Conservation (phyloP, 1,140 invertebrate genomes). For the Bombyx mandarina region DNA sequence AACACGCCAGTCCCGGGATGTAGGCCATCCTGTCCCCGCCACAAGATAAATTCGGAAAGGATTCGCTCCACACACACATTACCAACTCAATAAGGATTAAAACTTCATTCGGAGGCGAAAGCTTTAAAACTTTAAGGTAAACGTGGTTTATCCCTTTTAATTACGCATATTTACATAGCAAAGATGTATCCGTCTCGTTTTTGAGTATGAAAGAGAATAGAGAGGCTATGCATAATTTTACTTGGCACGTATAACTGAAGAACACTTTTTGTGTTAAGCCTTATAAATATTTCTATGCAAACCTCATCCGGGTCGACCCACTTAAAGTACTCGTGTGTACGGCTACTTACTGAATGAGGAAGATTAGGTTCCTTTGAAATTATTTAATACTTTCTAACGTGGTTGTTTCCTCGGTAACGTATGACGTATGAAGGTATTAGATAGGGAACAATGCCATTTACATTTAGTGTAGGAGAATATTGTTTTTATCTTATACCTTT, state of each 20-base stretch:
- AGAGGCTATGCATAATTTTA: constrained; percentile 9
- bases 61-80: constrained; percentile 47
- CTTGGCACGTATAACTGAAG: constrained; percentile 12
- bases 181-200: constrained; percentile 13
- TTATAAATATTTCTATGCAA: constrained; percentile 32
- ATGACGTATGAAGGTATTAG: too few species aligned
- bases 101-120: constrained; percentile 51
- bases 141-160: constrained; percentile 43
- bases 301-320: constrained; percentile 26
- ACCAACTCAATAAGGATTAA: constrained; percentile 64
- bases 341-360: constrained; percentile 19
- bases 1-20: constrained; percentile 48
- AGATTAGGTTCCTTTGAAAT: constrained; percentile 29
- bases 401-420: too few species aligned
- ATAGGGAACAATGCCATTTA: too few species aligned
- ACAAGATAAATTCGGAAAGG: constrained; percentile 61
- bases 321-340: constrained; percentile 25
- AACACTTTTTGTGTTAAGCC: constrained; percentile 25
- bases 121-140: constrained; percentile 44
- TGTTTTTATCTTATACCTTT: too few species aligned
- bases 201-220: constrained; percentile 1
- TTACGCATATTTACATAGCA: constrained; percentile 34
- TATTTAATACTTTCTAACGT: constrained; percentile 7
- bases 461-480: too few species aligned
- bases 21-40: constrained; percentile 47